Evolutionary conservation across 2,888 invertebrate species (phyloP), one percentile per base, ranked within the genome.

Genomic region (Cerceris ruficornis): DNA sequence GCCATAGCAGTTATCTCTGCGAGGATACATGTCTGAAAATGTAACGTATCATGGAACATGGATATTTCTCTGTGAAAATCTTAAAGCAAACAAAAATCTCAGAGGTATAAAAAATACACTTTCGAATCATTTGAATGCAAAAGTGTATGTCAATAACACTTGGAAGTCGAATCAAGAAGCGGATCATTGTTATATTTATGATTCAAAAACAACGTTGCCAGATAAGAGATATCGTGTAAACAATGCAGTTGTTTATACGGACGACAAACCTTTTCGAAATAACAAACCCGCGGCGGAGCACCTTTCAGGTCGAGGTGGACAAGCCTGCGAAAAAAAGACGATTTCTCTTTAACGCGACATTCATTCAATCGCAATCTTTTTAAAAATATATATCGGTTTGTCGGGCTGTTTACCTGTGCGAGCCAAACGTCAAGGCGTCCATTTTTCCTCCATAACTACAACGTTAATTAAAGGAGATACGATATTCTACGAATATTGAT

Each of bases 261-360:
- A 11, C 28, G 39, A 78, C 81, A 80, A 84, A 92, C 94, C 93
- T 94, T 94, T 91, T 94, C 93, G 62, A 94, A 93, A 87, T 93
- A 95, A 62, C 91, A 91, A 7, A 95, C 91, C 88, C 94, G 95
- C 52, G 95, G 95, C 6, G 96, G 95, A 43, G 96, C 96, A 60
- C 96, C 96, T 92, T 96, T 96, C 72, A 96, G 90, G 92, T 96
- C 96, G 81, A 96, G 93, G 91, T 96, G 96, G 69, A 96, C 94
- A 77, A 96, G 90, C 78, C 93, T 93, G 82, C 46, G 90, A 90
- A 58, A 76, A 43, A 75, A 85, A 75, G 71, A 68, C 50, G 8
- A 71, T 65, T 39, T 57, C 67, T 43, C 28, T 58, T 42, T 67
- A n/a, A 77, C 49, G 7, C 28, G 49, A 78, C 72, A 72, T 17